Evolutionary conservation across 2,797 vertebrate genomes (phyloP).

Genomic region (Pristis pectinata): DNA sequence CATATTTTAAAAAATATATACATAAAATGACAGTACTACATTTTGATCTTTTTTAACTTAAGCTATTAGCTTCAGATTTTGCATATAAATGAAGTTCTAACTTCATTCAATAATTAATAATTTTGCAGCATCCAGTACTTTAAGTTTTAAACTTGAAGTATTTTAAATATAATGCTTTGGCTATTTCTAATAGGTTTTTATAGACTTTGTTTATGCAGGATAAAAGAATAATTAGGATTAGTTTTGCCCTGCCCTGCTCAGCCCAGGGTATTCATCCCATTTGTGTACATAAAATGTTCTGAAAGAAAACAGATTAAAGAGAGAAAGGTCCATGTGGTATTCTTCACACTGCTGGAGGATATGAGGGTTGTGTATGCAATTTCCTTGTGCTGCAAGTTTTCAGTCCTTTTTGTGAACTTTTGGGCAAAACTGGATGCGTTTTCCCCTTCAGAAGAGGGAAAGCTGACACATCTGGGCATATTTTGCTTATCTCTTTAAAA

Average conservation of each 20-base stretch:
- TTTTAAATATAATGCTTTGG: background rate
- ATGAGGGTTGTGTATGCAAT: background rate
- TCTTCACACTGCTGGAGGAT: background rate
- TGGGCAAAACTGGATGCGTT: background rate
- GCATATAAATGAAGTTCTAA: constrained; percentile 23
- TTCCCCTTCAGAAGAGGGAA: background rate
- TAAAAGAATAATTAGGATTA: background rate
- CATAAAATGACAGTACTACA: background rate
- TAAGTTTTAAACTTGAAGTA: background rate
- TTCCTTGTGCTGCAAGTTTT: background rate
- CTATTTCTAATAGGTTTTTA: background rate
- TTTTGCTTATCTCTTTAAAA: background rate
- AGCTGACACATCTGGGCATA: background rate
- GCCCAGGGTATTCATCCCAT: background rate
- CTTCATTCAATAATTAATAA: constrained; percentile 8
- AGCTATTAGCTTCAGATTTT: constrained; percentile 1
- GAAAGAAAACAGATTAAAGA: constrained; percentile 1
- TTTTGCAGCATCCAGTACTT: background rate
- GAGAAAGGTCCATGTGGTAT: background rate
- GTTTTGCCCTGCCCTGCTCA: too few relatives aligned
- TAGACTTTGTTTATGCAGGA: background rate
- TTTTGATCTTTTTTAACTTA: background rate
- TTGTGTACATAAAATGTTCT: background rate
- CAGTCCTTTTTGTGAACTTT: background rate
- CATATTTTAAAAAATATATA: background rate